These are phyloP conservation scores for Neolamprologus devosi DNA, from an alignment of 2,113 vertebrate species.

Conservation along the genomic window DNA sequence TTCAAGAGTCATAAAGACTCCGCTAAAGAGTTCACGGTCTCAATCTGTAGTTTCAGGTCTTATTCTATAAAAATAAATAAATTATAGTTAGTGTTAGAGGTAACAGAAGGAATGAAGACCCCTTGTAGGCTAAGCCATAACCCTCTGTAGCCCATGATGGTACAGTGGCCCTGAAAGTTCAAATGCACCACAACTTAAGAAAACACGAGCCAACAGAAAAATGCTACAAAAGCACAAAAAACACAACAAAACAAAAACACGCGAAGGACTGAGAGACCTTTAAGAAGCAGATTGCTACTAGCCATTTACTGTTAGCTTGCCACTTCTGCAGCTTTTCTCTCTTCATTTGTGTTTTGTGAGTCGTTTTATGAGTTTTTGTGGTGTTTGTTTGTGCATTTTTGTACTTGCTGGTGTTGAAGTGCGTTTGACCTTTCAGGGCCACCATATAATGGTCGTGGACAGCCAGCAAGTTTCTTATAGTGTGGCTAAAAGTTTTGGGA, in stretches of 20 bases:
- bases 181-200: not conserved
- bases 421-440: not conserved
- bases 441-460: not conserved
- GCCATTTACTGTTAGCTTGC: not conserved
- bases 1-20: not conserved
- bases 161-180: not conserved
- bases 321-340: not conserved
- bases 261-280: not conserved
- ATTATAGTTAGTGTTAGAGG: not conserved
- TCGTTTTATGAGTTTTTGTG: not conserved
- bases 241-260: accelerated
- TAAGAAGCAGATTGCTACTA: not conserved
- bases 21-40: not conserved
- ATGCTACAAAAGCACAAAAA: not conserved
- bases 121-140: not conserved
- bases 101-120: not conserved
- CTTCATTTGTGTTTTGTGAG: not conserved
- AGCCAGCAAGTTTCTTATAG: not conserved
- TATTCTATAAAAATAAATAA: not conserved
- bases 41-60: not conserved
- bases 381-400: not conserved
- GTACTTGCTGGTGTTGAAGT: not conserved
- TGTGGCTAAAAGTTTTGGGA: not conserved
- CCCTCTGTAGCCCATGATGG: not conserved
- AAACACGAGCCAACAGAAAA: not conserved